These are phyloP conservation scores for Anthoptus insignis DNA, from an alignment of 2,888 invertebrate genomes.

Conservation along the genomic window DNA sequence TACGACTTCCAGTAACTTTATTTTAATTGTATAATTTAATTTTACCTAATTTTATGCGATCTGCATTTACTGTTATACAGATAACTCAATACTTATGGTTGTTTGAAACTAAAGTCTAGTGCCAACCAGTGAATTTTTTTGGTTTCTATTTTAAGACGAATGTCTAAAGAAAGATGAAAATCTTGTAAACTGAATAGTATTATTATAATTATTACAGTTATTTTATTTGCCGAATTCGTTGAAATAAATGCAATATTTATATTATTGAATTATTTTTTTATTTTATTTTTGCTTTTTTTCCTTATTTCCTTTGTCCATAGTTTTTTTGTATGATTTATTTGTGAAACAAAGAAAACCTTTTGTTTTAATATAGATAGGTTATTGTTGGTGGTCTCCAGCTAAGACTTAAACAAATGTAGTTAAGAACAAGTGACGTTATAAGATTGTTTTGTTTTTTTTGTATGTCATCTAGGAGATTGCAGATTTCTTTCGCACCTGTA, in stretches of 20 bases:
- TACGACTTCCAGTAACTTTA: slow-evolving; percentile 83
- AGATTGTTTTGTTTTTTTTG: too few relatives aligned
- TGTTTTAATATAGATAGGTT: slow-evolving; percentile 30
- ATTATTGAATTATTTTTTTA: slow-evolving; percentile 85
- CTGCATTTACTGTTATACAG: slow-evolving; percentile 85
- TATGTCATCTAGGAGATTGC: slow-evolving; percentile 11
- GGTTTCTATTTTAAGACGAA: slow-evolving; percentile 62
- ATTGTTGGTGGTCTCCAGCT: slow-evolving; percentile 48
- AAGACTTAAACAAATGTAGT: slow-evolving; percentile 53
- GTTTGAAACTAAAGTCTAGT: slow-evolving; percentile 77
- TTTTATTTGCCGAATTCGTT: slow-evolving; percentile 86
- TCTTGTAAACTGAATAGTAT: slow-evolving; percentile 85
- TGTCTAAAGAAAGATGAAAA: slow-evolving; percentile 69
- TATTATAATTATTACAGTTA: slow-evolving; percentile 86
- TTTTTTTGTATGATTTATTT: slow-evolving; percentile 62
- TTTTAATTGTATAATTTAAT: slow-evolving; percentile 84
- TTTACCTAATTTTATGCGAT: slow-evolving; percentile 79
- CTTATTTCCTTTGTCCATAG: slow-evolving; percentile 78
- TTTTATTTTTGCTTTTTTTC: slow-evolving; percentile 65
- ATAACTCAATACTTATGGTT: slow-evolving; percentile 75
- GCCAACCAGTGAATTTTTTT: slow-evolving; percentile 80
- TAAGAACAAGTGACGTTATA: slow-evolving; percentile 62
- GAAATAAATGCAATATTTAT: slow-evolving; percentile 88
- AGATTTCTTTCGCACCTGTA: slow-evolving; percentile 47
- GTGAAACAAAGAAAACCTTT: slow-evolving; percentile 27